These are phyloP conservation scores for Chrysopilus asiliformis DNA, from an alignment of 2,888 invertebrate genomes.

Conservation along the genomic window DNA sequence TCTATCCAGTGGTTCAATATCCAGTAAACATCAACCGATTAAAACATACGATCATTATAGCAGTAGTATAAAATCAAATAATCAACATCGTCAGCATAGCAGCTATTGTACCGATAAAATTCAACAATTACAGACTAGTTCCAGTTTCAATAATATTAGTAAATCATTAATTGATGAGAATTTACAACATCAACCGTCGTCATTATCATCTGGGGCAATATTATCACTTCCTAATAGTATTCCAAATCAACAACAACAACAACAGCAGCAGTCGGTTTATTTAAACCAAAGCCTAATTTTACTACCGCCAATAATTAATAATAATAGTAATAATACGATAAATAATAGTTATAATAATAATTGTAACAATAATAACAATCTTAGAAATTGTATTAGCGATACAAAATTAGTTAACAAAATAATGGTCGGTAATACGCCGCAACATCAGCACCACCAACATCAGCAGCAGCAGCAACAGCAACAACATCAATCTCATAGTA, in stretches of 20 bases:
- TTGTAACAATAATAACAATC: constrained; percentile 12
- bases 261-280: background rate
- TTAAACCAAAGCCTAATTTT: constrained; percentile 3
- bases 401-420: constrained; percentile 8
- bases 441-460: constrained; percentile 8
- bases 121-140: too few species aligned
- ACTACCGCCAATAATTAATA: constrained; percentile 12
- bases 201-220: too few species aligned
- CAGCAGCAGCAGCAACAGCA: constrained; percentile 10
- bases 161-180: too few species aligned
- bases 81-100: too few species aligned
- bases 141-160: too few species aligned
- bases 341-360: constrained; percentile 9
- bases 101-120: too few species aligned
- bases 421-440: constrained; percentile 12
- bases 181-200: too few species aligned
- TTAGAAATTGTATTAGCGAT: constrained; percentile 8
- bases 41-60: too few species aligned
- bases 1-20: too few species aligned
- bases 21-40: too few species aligned
- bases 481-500: constrained; percentile 6
- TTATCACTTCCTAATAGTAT: too few species aligned
- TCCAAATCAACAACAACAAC: background rate
- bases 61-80: too few species aligned
- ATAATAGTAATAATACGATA: constrained; percentile 11